phyloP scores from a whole-genome alignment of 1,140 invertebrate genomes.

The Leptinotarsa lineolata region DNA sequence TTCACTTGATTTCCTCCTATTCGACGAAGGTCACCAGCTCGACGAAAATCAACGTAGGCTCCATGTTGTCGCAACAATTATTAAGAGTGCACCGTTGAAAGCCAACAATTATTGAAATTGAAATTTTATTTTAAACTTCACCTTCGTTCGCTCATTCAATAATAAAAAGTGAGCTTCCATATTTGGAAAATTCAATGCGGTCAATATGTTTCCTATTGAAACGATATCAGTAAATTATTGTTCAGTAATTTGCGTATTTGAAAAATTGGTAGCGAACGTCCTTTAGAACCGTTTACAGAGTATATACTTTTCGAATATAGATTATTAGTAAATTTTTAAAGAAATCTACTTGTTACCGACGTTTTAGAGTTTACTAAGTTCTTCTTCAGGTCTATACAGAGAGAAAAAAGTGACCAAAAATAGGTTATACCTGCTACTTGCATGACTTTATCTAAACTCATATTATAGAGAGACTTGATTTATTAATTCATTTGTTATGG shows the following conservation, averaged over 20 bases:
- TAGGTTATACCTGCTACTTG: too few relatives aligned
- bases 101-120: background rate
- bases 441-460: too few relatives aligned
- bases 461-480: too few relatives aligned
- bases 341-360: too few relatives aligned
- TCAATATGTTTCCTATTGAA: background rate
- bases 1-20: background rate
- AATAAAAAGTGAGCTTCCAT: background rate
- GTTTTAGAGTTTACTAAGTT: too few relatives aligned
- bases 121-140: conserved; percentile 3
- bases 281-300: background rate
- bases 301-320: too few relatives aligned
- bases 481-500: too few relatives aligned
- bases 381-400: too few relatives aligned
- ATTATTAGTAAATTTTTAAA: too few relatives aligned
- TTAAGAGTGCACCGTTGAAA: background rate
- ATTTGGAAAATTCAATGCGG: conserved; percentile 6
- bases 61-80: conserved; percentile 8
- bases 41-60: background rate
- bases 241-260: background rate
- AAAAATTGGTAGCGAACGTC: background rate
- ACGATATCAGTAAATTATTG: background rate
- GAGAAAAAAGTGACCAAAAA: too few relatives aligned
- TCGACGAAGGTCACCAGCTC: background rate
- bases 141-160: conserved; percentile 4